Percentiles rank a stretch among this genome's conserved stretches.
Evolutionary conservation across 2,113 vertebrate species (phyloP).

Genomic region (Apistogramma diplotaenia): DNA sequence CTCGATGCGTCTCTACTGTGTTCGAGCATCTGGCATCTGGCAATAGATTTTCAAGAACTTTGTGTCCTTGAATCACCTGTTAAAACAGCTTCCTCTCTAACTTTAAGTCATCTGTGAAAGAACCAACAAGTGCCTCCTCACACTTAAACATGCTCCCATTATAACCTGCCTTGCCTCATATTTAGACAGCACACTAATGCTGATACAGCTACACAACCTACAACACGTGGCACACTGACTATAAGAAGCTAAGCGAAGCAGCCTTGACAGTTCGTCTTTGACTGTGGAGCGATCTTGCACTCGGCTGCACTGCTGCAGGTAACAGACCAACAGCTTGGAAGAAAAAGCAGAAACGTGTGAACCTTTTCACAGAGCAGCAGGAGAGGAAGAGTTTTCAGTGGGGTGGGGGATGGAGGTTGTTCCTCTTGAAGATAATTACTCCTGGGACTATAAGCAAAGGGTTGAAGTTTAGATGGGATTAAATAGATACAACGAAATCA

Average conservation of each 20-base stretch:
- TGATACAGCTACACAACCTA: not conserved
- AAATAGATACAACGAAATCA: slow-evolving; percentile 27
- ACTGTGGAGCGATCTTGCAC: not conserved
- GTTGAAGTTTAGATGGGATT: slow-evolving; percentile 15
- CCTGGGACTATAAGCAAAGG: not conserved
- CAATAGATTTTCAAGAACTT: not conserved
- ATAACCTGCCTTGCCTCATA: not conserved
- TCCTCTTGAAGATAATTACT: not conserved
- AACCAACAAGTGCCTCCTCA: not conserved
- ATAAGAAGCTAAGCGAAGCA: not conserved
- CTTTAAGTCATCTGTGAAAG: not conserved
- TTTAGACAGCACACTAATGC: not conserved
- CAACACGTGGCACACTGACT: not conserved
- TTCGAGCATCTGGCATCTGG: slow-evolving; percentile 19
- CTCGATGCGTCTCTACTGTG: slow-evolving; percentile 1
- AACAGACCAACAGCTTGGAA: not conserved
- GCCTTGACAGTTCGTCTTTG: not conserved
- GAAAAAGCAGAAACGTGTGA: not conserved
- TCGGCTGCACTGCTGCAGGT: not conserved
- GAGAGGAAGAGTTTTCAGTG: not conserved
- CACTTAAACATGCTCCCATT: not conserved
- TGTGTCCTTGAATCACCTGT: slow-evolving; percentile 16
- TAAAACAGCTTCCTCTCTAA: not conserved
- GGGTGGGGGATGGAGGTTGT: not conserved
- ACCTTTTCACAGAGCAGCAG: not conserved